Base-by-base conservation (phyloP, 1,140 invertebrate genomes). In the Leptopilina boulardi region DNA sequence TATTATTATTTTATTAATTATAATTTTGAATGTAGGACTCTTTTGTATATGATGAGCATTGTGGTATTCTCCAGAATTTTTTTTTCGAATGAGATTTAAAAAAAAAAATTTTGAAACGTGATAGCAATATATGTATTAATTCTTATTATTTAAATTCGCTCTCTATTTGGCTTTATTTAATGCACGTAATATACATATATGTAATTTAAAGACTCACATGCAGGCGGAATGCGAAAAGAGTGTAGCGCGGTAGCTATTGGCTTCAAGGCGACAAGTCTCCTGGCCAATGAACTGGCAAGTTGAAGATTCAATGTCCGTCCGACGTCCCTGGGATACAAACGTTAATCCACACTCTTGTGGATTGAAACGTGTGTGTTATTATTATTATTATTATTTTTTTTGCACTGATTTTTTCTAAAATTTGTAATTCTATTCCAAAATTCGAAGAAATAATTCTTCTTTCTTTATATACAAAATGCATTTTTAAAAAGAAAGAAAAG, bases 261-360 rank as follows among this genome's bases (percentile, higher is more conserved):
- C 86, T 88, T 88, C 84, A 87, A 88, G 88, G 87, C 85, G 87
- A 89, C 87, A 87, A 89, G 84, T 89, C 80, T 86, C 86, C 81
- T 89, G 88, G 88, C 88, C 87, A 89, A 88, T 89, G 88, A 89
- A 89, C 88, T 83, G 84, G 38, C 79, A 34, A n/a, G 71, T 51
- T 51, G 44, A 71, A 71, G 74, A 73, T 51, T 47, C 78, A 74
- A 71, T 66, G 74, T 76, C 71, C 34, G 79, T 75, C 77, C 84
- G 81, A 82, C 80, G 80, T 78, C 79, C 15, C 26, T 70, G 59
- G 76, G 26, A 51, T n/a, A n/a, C 47, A 51, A 51, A 51, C 47
- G 21, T 66, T 66, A 66, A 66, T 66, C 59, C 59, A 26, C 23
- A 8, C 2, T 9, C 13, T 30, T 34, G 26, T 26, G 26, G 23